A percentile compares a stretch with the other conserved stretches of the same genome.
Evolutionary conservation across 1,140 invertebrate genomes (phyloP).

Genomic region (Pseudachorutes palmiensis): DNA sequence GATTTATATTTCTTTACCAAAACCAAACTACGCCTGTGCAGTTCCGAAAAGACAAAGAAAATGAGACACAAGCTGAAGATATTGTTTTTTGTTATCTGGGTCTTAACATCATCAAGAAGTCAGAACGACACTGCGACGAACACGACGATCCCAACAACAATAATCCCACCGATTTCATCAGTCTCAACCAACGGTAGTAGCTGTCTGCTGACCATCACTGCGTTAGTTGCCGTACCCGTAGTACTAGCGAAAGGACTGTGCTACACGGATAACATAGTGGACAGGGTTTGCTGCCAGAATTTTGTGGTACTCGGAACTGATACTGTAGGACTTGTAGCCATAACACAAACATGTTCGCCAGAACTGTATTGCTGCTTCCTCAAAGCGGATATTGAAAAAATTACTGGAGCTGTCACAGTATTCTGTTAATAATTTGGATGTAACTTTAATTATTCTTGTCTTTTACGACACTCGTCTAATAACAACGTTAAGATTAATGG

Average conservation of each 20-base stretch:
- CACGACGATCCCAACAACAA: neutral
- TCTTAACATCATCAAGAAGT: too few relatives aligned
- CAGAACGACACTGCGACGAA: too few relatives aligned
- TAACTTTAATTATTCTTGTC: too few relatives aligned
- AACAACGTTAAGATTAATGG: too few relatives aligned
- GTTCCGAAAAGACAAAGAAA: too few relatives aligned
- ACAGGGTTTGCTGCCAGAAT: neutral
- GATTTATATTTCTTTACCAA: too few relatives aligned
- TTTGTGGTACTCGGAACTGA: neutral
- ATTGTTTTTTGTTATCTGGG: too few relatives aligned
- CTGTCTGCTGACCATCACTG: neutral
- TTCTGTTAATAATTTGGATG: too few relatives aligned
- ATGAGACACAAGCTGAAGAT: too few relatives aligned
- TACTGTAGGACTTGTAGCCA: neutral
- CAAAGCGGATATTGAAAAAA: neutral
- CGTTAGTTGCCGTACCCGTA: neutral
- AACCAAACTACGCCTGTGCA: too few relatives aligned
- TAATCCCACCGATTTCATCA: neutral
- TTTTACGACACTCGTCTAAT: too few relatives aligned
- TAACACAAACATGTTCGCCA: neutral
- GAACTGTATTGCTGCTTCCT: neutral
- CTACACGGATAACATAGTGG: neutral
- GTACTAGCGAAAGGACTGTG: neutral
- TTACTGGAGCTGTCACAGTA: neutral
- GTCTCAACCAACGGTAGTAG: too few relatives aligned